phyloP scores from a whole-genome alignment of 1,140 invertebrate species.

The Frieseomelitta varia region DNA sequence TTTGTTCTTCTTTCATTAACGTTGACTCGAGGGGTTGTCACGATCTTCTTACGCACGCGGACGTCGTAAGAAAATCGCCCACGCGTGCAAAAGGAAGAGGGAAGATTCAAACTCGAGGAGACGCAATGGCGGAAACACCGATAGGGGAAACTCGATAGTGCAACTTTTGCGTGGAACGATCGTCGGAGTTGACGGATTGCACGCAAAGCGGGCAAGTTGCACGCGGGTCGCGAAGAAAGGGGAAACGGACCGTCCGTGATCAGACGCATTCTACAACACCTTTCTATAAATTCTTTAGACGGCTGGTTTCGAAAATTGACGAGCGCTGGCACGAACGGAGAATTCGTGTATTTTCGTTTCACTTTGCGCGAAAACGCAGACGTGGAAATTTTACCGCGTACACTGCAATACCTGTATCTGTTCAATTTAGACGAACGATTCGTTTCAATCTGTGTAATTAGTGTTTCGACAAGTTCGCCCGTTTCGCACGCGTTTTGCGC shows the following conservation, averaged over 20 bases:
- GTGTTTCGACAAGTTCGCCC: background rate
- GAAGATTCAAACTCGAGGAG: background rate
- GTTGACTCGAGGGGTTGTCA: background rate
- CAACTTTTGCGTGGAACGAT: too few relatives aligned
- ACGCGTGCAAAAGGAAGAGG: background rate
- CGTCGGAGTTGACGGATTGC: background rate
- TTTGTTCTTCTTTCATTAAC: background rate
- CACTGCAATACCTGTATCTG: background rate
- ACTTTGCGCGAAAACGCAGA: background rate
- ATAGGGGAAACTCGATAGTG: background rate
- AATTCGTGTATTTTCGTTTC: background rate
- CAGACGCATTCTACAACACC: background rate
- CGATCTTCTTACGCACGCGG: background rate
- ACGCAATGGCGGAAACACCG: background rate
- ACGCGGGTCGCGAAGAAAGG: background rate
- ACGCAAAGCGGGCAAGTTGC: constrained; percentile 4
- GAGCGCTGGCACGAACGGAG: background rate
- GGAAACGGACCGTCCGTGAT: too few relatives aligned
- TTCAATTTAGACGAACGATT: constrained; percentile 1
- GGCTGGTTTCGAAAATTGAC: background rate
- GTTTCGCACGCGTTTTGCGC: background rate
- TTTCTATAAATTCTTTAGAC: too few relatives aligned
- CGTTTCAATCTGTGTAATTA: background rate
- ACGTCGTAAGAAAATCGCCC: too few relatives aligned
- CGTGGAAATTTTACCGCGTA: background rate